Evolutionary conservation across 2,797 vertebrate genomes (phyloP), one percentile per base, ranked within the genome.

Genomic region (Acanthurus leucopareius): DNA sequence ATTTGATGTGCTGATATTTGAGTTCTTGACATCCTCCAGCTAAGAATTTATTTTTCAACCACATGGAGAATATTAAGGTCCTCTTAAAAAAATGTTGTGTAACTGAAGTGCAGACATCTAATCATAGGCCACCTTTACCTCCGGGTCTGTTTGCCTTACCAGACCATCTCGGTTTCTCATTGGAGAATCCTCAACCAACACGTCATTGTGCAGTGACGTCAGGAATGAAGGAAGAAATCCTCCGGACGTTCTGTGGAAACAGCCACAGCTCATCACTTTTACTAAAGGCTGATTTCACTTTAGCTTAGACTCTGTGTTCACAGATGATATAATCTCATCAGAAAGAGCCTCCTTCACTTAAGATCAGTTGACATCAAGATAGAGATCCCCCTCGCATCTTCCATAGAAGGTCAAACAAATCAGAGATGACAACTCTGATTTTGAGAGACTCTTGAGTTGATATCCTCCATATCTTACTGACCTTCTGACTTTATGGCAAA

Each of bases 281-380:
- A 63, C 76, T 42, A 44, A 59, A 80, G 59, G 32, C 69, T 64
- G 54, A 58, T 69, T 76, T 65, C 42, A 48, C 52, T 57, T 32
- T 17, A 28, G 60, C 62, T 77, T 57, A 17, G 47, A 4, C 38
- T 54, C 54, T 64, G 73, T 65, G 56, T 44, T 84, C 71, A 32
- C 47, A 59, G 61, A 71, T 72, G 45, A 83, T 77, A 53, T 25
- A 49, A 82, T 80, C 74, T 75, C 52, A 54, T 69, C 58, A 66
- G 69, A 73, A 65, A 69, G 66, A 56, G 51, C 51, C 68, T 71
- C 54, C 66, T 82, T 72, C 60, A 56, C 59, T 70, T 70, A 61
- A 86, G 76, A 78, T 80, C 73, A 69, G 66, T 9, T 68, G 68
- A 78, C 54, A 73, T 83, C 38, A 60, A 79, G 69, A 61, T 51